A percentile compares a stretch with the other conserved stretches of the same genome.
These are phyloP conservation scores for Agrotis puta DNA, from an alignment of 2,888 invertebrate species.

Conservation along the genomic window DNA sequence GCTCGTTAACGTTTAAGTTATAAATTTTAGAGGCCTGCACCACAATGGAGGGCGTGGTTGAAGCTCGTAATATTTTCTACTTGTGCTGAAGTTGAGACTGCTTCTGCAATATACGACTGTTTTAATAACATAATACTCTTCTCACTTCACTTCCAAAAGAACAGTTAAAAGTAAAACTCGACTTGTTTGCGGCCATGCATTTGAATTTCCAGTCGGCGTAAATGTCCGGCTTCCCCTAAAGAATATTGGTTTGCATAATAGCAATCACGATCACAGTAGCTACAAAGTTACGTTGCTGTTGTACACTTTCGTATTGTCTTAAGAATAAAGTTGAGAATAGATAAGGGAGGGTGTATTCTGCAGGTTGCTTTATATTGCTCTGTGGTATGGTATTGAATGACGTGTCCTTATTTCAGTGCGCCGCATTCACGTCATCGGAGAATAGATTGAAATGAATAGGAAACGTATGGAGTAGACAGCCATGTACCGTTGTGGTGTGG, in stretches of 20 bases:
- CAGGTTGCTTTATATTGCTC: slow-evolving; percentile 68
- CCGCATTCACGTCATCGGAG: slow-evolving; percentile 74
- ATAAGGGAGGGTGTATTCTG: slow-evolving; percentile 40
- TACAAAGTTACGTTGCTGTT: slow-evolving; percentile 47
- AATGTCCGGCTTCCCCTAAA: slow-evolving; percentile 63
- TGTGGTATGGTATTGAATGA: slow-evolving; percentile 81
- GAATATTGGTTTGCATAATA: slow-evolving; percentile 70
- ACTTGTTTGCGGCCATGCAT: slow-evolving; percentile 28
- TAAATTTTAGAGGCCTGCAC: slow-evolving; percentile 81
- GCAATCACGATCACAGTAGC: slow-evolving; percentile 64
- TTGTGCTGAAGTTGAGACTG: slow-evolving; percentile 44
- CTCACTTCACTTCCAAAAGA: background rate
- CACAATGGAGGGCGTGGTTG: slow-evolving; percentile 82
- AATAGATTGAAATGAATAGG: slow-evolving; percentile 68
- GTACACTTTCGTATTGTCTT: slow-evolving; percentile 54
- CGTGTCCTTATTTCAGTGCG: slow-evolving; percentile 82
- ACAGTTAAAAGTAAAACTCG: slow-evolving; percentile 34
- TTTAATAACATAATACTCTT: slow-evolving; percentile 52
- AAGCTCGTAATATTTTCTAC: slow-evolving; percentile 67
- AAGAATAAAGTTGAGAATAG: slow-evolving; percentile 65
- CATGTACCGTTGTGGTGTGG: slow-evolving; percentile 47
- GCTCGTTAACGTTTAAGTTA: slow-evolving; percentile 86
- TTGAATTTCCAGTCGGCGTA: slow-evolving; percentile 54
- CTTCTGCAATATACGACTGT: slow-evolving; percentile 36
- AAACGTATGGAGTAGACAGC: slow-evolving; percentile 61